Conservation (phyloP, 2,113 vertebrate species). For the Bubo scandiacus region DNA sequence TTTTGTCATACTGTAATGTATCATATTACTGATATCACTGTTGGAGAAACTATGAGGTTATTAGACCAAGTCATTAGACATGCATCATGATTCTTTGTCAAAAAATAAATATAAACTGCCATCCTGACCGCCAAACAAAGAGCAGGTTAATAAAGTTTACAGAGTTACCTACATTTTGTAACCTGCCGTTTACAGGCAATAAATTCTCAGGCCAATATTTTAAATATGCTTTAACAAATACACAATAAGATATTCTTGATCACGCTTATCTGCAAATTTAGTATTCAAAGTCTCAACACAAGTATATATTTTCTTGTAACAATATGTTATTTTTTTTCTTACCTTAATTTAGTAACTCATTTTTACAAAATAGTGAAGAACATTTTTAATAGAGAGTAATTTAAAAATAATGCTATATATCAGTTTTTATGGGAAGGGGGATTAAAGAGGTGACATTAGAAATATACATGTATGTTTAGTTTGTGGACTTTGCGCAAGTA, state of each 20-base stretch:
- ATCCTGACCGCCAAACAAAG: neutral
- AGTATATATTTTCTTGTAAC: neutral
- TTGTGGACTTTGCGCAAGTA: neutral
- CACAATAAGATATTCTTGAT: neutral
- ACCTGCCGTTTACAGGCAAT: neutral
- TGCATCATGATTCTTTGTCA: neutral
- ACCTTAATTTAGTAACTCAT: neutral
- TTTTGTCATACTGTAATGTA: neutral
- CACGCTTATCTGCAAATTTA: neutral
- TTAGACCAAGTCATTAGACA: neutral
- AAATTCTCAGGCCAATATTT: neutral
- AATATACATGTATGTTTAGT: neutral
- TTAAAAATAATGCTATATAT: neutral
- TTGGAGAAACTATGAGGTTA: neutral
- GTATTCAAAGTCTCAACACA: neutral
- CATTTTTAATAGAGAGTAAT: neutral
- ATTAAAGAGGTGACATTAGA: neutral
- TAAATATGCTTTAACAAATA: neutral
- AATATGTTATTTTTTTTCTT: neutral
- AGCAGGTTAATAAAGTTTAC: neutral
- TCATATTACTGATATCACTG: neutral
- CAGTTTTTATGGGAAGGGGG: neutral
- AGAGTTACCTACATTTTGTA: neutral
- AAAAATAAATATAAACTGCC: neutral
- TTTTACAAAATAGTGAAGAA: neutral